Percentiles rank a stretch among this genome's conserved stretches.
These are phyloP conservation scores for Diuraphis noxia DNA, from an alignment of 1,140 invertebrate species.

Conservation along the genomic window DNA sequence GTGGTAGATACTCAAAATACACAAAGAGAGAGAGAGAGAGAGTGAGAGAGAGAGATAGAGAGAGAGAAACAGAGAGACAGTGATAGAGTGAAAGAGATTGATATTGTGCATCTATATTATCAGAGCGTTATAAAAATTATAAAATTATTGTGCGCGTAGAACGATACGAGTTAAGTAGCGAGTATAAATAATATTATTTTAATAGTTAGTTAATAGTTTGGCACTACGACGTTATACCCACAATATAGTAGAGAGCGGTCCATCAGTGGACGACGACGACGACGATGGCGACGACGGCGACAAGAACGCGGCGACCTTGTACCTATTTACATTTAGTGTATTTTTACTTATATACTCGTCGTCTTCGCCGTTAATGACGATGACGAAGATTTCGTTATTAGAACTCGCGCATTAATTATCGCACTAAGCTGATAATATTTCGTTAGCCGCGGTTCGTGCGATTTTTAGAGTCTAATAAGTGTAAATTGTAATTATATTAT, in stretches of 20 bases:
- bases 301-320: conserved; percentile 35
- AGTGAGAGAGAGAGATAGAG: not conserved
- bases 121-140: not conserved
- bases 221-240: not conserved
- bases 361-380: conserved; percentile 1
- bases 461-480: not conserved
- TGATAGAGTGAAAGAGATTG: not conserved
- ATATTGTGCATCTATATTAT: no score
- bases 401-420: conserved; percentile 31
- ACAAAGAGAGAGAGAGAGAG: no score
- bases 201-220: not conserved
- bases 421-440: not conserved
- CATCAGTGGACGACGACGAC: not conserved
- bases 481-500: not conserved
- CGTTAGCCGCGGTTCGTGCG: not conserved
- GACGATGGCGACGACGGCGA: not conserved
- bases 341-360: conserved; percentile 15
- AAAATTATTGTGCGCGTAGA: not conserved
- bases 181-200: not conserved
- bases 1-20: no score
- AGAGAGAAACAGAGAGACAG: not conserved
- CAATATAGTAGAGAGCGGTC: not conserved
- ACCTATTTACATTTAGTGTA: conserved; percentile 30
- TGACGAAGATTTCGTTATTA: conserved; percentile 30
- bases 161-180: not conserved